Conservation (phyloP, 1,140 invertebrate species). For the Saccostrea cuccullata region DNA sequence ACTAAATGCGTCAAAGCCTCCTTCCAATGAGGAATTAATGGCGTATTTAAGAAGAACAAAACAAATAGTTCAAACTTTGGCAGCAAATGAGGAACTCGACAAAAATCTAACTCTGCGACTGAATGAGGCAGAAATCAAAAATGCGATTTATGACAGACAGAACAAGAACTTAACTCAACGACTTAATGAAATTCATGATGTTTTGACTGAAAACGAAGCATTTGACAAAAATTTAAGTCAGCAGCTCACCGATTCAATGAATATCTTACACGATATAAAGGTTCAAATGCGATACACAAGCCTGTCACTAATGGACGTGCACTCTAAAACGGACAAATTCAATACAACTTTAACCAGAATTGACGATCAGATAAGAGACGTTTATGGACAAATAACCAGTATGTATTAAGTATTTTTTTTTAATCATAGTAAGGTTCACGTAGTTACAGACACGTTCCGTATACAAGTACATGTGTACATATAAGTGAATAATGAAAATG, state of each 20-base stretch:
- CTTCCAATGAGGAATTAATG: neutral
- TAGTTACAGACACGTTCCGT: too few species aligned
- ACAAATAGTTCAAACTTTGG: neutral
- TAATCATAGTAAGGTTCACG: too few species aligned
- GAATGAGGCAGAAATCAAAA: too few species aligned
- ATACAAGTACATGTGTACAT: too few species aligned
- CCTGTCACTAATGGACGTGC: too few species aligned
- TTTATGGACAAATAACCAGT: neutral
- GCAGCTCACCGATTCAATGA: neutral
- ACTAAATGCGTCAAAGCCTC: neutral
- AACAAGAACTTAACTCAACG: too few species aligned
- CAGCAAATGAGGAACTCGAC: too few species aligned
- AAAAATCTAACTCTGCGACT: neutral
- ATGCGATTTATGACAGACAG: too few species aligned
- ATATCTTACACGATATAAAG: neutral
- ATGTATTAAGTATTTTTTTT: too few species aligned
- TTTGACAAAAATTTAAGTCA: neutral
- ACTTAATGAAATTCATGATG: too few species aligned
- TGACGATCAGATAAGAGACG: neutral
- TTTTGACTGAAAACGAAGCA: neutral
- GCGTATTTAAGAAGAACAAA: neutral
- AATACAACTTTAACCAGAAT: neutral
- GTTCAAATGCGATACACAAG: neutral
- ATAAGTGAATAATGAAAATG: too few species aligned
- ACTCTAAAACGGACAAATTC: neutral